Evolutionary conservation across 2,888 invertebrate genomes (phyloP).

Genomic region (Dromius quadrimaculatus): DNA sequence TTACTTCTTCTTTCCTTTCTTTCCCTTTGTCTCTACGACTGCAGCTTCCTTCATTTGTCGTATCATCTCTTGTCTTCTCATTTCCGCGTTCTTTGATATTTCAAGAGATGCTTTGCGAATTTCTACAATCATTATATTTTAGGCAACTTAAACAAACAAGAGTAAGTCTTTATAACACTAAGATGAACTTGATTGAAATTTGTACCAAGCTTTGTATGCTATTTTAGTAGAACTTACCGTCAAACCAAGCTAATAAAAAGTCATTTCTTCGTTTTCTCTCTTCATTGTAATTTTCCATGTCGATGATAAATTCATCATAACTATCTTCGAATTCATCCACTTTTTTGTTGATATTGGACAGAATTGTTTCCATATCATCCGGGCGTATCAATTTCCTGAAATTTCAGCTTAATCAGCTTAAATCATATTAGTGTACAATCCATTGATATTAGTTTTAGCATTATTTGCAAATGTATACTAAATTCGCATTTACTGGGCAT

Average conservation of each 20-base stretch:
- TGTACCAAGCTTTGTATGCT: too few species aligned
- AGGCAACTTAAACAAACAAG: too few species aligned
- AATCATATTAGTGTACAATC: too few species aligned
- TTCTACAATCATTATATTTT: too few species aligned
- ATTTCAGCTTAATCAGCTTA: too few species aligned
- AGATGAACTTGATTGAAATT: too few species aligned
- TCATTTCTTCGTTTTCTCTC: conserved; percentile 46
- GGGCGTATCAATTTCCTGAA: too few species aligned
- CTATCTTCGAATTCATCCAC: conserved; percentile 41
- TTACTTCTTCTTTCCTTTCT: background rate
- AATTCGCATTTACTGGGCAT: too few species aligned
- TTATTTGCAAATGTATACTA: background rate
- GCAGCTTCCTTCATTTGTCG: conserved; percentile 6
- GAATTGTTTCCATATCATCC: too few species aligned
- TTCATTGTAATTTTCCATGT: conserved; percentile 46
- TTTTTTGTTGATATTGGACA: background rate
- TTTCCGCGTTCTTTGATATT: conserved; percentile 1
- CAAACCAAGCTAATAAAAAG: conserved; percentile 37
- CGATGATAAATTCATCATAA: conserved; percentile 11
- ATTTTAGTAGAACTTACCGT: conserved; percentile 44
- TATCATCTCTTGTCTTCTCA: background rate
- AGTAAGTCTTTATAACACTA: too few species aligned
- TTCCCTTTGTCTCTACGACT: background rate
- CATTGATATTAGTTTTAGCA: background rate
- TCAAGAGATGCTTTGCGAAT: background rate